phyloP scores from a whole-genome alignment of 2,797 vertebrate species.

The Cetoscarus ocellatus region DNA sequence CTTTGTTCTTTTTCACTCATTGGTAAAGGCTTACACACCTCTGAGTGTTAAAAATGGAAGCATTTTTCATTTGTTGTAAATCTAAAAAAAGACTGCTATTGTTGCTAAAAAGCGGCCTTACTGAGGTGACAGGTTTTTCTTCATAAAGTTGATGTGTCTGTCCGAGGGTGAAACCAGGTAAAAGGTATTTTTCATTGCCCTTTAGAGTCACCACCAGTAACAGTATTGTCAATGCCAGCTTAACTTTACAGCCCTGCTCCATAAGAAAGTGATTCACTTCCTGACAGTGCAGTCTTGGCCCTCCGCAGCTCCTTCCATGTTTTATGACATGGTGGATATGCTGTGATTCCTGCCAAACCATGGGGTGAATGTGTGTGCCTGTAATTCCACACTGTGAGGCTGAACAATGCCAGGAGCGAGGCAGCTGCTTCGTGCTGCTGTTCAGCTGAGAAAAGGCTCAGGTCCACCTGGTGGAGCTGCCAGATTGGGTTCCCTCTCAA shows the following conservation, averaged over 20 bases:
- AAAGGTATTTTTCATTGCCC: not conserved
- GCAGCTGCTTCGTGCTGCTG: slow-evolving; percentile 53
- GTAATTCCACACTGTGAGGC: slow-evolving; percentile 83
- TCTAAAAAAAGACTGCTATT: not conserved
- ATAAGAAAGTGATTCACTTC: slow-evolving; percentile 15
- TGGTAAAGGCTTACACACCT: too few relatives aligned
- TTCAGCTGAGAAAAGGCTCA: slow-evolving; percentile 66
- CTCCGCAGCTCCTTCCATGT: slow-evolving; percentile 18
- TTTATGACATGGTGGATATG: slow-evolving; percentile 53
- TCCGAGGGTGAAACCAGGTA: not conserved
- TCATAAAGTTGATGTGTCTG: not conserved
- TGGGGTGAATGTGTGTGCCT: slow-evolving; percentile 68
- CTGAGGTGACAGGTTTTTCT: not conserved
- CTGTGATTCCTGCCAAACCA: slow-evolving; percentile 64
- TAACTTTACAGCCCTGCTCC: slow-evolving; percentile 16
- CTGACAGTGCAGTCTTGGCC: slow-evolving; percentile 11
- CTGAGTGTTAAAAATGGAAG: too few relatives aligned
- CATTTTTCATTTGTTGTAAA: not conserved
- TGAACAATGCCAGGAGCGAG: slow-evolving; percentile 78
- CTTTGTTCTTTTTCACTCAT: too few relatives aligned
- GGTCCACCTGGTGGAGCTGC: slow-evolving; percentile 59
- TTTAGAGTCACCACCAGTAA: not conserved
- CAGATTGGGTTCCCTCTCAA: slow-evolving; percentile 85
- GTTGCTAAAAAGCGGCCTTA: too few relatives aligned
- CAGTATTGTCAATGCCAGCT: not conserved